These are phyloP conservation scores for Thripadectes ignobilis DNA, from an alignment of 2,797 vertebrate genomes.

Conservation along the genomic window DNA sequence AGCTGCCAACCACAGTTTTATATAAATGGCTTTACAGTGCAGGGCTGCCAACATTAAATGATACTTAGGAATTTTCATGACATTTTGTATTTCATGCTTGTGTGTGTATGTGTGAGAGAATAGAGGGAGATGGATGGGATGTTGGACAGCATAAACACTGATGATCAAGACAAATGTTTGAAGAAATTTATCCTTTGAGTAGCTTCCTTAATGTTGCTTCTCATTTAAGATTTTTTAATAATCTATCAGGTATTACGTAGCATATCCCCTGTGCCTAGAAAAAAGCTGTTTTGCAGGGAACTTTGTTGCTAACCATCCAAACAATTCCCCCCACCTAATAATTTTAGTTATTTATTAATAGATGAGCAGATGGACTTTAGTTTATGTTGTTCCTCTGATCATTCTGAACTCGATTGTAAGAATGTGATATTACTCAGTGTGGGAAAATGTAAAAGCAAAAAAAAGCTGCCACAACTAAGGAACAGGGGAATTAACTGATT, in stretches of 20 bases:
- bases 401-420: background rate
- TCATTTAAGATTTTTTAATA: background rate
- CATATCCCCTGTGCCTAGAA: background rate
- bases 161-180: background rate
- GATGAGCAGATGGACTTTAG: conserved; percentile 18
- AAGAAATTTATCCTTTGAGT: conserved; percentile 1
- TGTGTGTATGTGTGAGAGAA: conserved; percentile 41
- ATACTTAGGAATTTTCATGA: conserved; percentile 74
- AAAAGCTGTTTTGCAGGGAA: background rate
- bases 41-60: conserved; percentile 70
- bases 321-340: background rate
- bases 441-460: conserved; percentile 9
- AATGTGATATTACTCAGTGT: background rate
- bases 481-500: background rate
- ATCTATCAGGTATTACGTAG: background rate
- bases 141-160: background rate
- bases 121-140: background rate
- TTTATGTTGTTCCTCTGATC: conserved; percentile 15
- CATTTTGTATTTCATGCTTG: conserved; percentile 70
- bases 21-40: conserved; percentile 75
- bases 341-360: conserved; percentile 4
- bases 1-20: conserved; percentile 79
- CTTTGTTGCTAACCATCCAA: background rate
- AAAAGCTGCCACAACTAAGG: background rate
- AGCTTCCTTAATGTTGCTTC: background rate